Evolutionary conservation across 2,113 vertebrate genomes (phyloP), one percentile per base, ranked within the genome.

Genomic region (Chaetodon auriga): DNA sequence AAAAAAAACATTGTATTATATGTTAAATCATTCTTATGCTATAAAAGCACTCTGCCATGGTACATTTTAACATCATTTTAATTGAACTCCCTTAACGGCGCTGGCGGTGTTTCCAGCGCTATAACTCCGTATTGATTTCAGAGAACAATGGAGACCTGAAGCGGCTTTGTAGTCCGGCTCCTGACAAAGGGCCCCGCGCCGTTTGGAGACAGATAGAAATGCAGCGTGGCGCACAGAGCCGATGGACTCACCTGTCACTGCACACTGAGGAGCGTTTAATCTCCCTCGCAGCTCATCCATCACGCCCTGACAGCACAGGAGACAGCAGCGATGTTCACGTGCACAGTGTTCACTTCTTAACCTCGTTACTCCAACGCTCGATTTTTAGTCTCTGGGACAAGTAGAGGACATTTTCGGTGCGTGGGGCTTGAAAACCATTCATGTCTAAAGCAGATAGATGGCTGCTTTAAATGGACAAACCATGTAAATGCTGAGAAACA

Each of bases 241-340:
- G 58, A 74, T 4, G 84, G 85, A 85, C 84, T 87, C 71, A 70
- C 57, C 89, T 82, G 89, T 82, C 87, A 89, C 77, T 54, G 82
- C 23, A 1, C 81, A 36, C 79, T 36, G 83, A 87, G 83, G 38
- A 30, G 75, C 41, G 70, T 90, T 90, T 88, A 74, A 89, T 91
- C 87, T 87, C 80, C 74, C 58, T 51, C 62, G 23, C 75, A 18
- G 75, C 80, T 80, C 90, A 86, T 90, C 91, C 83, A 87, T 92
- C 91, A 92, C 73, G 35, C 19, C 0, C 78, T 64, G 88, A 90
- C 90, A 84, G 86, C 74, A 2, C 69, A 46, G 82, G 82, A 87
- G 84, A 88, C 91, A 80, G 81, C 68, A 12, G 82, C 69, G 7
- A 41, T 66, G 73, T 81, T 81, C 58, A 90, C 88, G 85, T 68